Base-by-base conservation (phyloP, 2,888 invertebrate genomes). In the Troilus luridus region DNA sequence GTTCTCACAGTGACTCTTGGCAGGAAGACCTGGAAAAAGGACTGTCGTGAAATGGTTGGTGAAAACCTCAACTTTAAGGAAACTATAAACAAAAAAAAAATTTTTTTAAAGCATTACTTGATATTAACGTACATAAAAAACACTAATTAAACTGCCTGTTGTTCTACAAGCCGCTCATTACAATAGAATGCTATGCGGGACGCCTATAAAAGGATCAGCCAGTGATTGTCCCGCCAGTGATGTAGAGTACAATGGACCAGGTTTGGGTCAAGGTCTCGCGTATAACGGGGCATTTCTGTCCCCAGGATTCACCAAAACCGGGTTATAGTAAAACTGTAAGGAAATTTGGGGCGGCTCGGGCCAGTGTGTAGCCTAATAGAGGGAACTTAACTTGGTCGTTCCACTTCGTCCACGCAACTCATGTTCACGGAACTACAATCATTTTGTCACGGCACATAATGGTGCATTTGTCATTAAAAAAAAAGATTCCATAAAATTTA, bases 261-360 rank as follows among this genome's bases (percentile, higher is more conserved):
- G 10, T 85, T 56, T 85, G 56, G 85, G 85, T 85, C 85, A 85
- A 85, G 85, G 85, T 85, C 85, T 12, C 85, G n/a, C 85, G 17
- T 10, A 21, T 85, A 85, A 85, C 85, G 85, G 85, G 19, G n/a
- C 85, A 56, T n/a, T 85, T 56, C 19, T 56, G 11, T n/a, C 12
- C 0, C 0, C 12, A 58, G 12, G 2, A 56, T 85, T 56, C 12
- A 56, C 85, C n/a, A 56, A 56, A 85, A 85, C 56, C 56, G 56
- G 85, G 85, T n/a, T 58, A 21, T 10, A 0, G n/a, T 56, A 85
- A 85, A 85, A n/a, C 14, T 54, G 56, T 12, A n/a, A 14, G 21
- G 12, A 85, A 85, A 85, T 85, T 58, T 19, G n/a, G 21, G 56
- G n/a, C 85, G 56, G 5, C 54, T n/a, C 12, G 56, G 72, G n/a